Evolutionary conservation across 2,113 vertebrate genomes (phyloP), one percentile per base, ranked within the genome.

Genomic region (Anarrhichthys ocellatus): DNA sequence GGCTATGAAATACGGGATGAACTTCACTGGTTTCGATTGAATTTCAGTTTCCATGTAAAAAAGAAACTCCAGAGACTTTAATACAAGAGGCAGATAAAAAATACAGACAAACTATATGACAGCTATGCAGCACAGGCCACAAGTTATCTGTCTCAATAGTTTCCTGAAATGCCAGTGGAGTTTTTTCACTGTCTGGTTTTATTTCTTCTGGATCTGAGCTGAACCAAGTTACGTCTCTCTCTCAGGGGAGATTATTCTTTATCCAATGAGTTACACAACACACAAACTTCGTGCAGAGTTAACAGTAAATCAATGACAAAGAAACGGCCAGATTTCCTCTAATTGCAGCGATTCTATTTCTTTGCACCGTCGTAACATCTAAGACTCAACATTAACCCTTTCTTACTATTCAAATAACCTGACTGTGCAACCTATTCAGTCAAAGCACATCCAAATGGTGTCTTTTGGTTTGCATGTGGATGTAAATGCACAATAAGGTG

Each of bases 81-180:
- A 77, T 24, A 24, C 52, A 22, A 67, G 67, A 87, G 75, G 75
- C 44, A 70, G 54, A 80, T 78, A 46, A 64, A 67, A 50, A 50
- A 32, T 63, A 74, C 54, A 66, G 38, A 62, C 24, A 70, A 69
- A 68, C 24, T 11, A 29, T 83, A 80, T 90, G 83, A 82, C 75
- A 81, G 50, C 62, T 63, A 5, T 59, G 62, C 61, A 78, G 67
- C 46, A 22, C 76, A 80, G 61, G 75, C 76, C 76, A 81, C 65
- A 77, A 32, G 64, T 64, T 84, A 78, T 88, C 64, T 40, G 62
- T 84, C 56, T 86, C 20, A 61, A 27, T 40, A 78, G 71, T 89
- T 89, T 88, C 63, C 76, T 75, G 32, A 72, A 89, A 83, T 71
- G 48, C 72, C 77, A 76, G 48, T 42, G 64, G 50, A 75, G 52